Conservation (phyloP, 2,888 invertebrate genomes). For the Phortica magna region DNA sequence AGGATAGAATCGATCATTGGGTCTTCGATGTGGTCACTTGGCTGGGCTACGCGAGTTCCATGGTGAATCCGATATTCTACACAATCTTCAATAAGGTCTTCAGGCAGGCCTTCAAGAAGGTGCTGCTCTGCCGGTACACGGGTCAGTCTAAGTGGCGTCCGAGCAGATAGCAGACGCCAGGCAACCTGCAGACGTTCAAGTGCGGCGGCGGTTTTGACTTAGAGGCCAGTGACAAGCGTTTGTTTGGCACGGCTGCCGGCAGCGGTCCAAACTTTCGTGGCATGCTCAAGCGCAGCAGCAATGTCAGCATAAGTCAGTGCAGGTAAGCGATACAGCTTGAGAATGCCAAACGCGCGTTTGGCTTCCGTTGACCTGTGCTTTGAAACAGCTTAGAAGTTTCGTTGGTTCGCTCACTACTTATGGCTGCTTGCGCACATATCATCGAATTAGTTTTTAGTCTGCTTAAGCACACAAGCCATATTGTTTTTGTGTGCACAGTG, state of each 20-base stretch:
- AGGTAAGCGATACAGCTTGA: conserved; percentile 34
- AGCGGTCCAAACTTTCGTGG: conserved; percentile 29
- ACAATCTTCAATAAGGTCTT: conserved; percentile 97
- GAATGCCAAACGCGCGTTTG: background rate
- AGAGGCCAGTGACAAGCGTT: background rate
- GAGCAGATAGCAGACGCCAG: conserved; percentile 78
- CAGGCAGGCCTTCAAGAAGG: conserved; percentile 92
- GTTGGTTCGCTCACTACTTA: background rate
- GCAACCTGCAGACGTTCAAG: conserved; percentile 53
- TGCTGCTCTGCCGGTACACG: conserved; percentile 87
- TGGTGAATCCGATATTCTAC: conserved; percentile 97
- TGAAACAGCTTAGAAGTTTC: background rate
- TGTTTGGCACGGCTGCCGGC: background rate
- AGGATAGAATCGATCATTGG: conserved; percentile 86
- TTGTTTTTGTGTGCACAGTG: conserved; percentile 40
- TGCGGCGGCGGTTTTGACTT: conserved; percentile 55
- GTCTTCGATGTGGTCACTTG: conserved; percentile 93
- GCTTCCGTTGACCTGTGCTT: background rate
- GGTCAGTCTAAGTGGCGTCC: conserved; percentile 80
- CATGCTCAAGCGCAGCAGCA: conserved; percentile 35
- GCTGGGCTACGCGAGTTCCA: conserved; percentile 95
- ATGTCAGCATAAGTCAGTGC: conserved; percentile 41
- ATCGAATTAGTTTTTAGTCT: conserved; percentile 22
- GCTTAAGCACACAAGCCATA: background rate
- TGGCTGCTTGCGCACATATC: background rate